Evolutionary conservation across 2,888 invertebrate genomes (phyloP).

Genomic region (Dinocampus coccinellae): DNA sequence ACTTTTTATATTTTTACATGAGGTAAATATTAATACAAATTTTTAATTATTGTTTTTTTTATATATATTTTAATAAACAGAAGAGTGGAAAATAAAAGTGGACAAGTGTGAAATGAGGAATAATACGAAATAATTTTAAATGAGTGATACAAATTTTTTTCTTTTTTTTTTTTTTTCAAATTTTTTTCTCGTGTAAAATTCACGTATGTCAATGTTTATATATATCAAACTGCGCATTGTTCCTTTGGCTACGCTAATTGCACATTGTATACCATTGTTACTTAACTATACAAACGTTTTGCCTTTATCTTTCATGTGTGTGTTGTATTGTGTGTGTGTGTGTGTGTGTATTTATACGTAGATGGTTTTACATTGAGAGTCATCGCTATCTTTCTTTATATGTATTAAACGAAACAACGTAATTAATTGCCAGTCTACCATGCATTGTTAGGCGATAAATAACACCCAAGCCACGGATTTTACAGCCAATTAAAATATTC

Average conservation of each 20-base stretch:
- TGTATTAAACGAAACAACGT: conserved; percentile 58
- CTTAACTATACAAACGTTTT: conserved; percentile 41
- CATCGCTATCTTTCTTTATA: conserved; percentile 60
- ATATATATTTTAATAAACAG: conserved; percentile 9
- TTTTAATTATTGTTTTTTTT: no score
- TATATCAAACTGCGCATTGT: conserved; percentile 38
- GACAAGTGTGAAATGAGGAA: neutral
- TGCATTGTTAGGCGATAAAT: conserved; percentile 69
- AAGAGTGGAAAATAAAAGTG: neutral
- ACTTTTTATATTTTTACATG: no score
- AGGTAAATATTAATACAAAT: no score
- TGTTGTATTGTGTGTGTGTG: neutral
- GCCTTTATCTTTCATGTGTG: neutral
- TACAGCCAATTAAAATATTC: conserved; percentile 69
- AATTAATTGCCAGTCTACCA: conserved; percentile 68
- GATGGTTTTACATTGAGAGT: conserved; percentile 30
- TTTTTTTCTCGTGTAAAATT: conserved; percentile 11
- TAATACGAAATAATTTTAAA: conserved; percentile 5
- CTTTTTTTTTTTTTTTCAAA: no score
- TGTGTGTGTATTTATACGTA: no score
- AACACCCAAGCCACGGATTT: conserved; percentile 54
- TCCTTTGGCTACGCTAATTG: conserved; percentile 62
- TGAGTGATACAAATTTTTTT: conserved; percentile 15
- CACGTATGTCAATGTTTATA: conserved; percentile 2
- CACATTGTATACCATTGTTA: conserved; percentile 66